Percentiles rank a stretch among this genome's conserved stretches.
Conservation (phyloP, 2,113 vertebrate genomes). For the Brienomyrus longianalis region DNA sequence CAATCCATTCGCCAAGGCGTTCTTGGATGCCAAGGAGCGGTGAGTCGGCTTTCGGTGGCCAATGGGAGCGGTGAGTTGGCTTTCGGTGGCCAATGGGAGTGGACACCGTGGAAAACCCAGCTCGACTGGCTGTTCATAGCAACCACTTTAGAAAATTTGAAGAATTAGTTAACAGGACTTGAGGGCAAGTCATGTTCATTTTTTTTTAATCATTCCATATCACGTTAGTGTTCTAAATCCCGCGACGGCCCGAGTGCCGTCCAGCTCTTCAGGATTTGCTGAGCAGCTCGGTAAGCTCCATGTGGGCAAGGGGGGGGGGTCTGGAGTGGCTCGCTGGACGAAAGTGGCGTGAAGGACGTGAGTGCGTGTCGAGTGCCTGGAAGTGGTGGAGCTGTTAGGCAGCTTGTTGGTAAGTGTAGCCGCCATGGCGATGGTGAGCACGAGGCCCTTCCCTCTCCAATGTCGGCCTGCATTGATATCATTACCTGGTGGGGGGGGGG, state of each 20-base stretch:
- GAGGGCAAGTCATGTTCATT: not conserved
- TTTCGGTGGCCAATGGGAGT: not conserved
- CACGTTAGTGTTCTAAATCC: not conserved
- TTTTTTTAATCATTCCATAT: not conserved
- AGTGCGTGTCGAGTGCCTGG: slow-evolving; percentile 38
- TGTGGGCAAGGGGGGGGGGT: not conserved
- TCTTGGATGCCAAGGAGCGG: slow-evolving; percentile 94
- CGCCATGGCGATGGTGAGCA: not conserved
- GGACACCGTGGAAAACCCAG: not conserved
- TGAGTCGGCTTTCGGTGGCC: slow-evolving; percentile 41
- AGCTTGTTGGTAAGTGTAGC: slow-evolving; percentile 47
- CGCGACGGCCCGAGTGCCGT: not conserved
- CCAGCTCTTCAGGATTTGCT: not conserved
- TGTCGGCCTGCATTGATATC: not conserved
- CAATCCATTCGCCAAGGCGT: slow-evolving; percentile 97
- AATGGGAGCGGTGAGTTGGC: not conserved
- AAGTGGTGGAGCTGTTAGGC: slow-evolving; percentile 35
- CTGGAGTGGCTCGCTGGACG: not conserved
- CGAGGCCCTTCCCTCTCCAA: not conserved
- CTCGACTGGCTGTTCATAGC: not conserved
- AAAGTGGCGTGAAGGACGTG: too few species aligned
- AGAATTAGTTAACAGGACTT: not conserved
- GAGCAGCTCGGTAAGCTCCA: not conserved
- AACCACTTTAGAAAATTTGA: not conserved
- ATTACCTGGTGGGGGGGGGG: not conserved